Conservation (phyloP, 2,113 vertebrate species). For the Heteronetta atricapilla region DNA sequence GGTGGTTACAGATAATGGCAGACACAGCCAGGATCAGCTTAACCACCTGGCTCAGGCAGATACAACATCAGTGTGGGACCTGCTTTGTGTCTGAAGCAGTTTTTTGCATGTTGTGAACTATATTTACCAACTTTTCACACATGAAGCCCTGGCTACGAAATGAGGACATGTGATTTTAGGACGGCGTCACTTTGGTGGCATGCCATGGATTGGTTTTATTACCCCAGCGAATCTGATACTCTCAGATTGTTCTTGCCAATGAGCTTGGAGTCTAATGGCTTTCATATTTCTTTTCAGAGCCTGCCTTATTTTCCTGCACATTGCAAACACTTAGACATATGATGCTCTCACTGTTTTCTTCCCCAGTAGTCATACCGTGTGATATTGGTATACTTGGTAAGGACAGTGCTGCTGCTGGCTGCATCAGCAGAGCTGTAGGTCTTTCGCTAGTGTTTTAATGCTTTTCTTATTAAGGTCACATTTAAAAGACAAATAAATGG, state of each 20-base stretch:
- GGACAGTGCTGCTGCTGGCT: background rate
- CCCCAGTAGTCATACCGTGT: background rate
- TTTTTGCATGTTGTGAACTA: background rate
- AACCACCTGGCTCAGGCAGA: background rate
- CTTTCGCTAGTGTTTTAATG: background rate
- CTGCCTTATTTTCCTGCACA: background rate
- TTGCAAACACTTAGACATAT: background rate
- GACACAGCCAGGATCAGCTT: background rate
- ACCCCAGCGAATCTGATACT: background rate
- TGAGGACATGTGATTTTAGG: background rate
- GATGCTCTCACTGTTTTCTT: rapidly evolving
- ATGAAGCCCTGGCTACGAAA: background rate
- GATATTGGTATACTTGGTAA: background rate
- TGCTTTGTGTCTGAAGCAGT: background rate
- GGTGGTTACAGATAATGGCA: rapidly evolving
- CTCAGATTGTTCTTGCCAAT: background rate
- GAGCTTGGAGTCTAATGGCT: background rate
- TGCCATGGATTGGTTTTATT: background rate
- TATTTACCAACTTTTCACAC: background rate
- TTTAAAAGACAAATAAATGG: background rate
- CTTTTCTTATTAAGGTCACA: background rate
- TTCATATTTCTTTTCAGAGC: background rate
- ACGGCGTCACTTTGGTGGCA: background rate
- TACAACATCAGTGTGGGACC: background rate
- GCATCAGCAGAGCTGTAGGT: background rate